These are phyloP conservation scores for Lamellibrachia satsuma DNA, from an alignment of 2,888 invertebrate genomes.

Conservation along the genomic window DNA sequence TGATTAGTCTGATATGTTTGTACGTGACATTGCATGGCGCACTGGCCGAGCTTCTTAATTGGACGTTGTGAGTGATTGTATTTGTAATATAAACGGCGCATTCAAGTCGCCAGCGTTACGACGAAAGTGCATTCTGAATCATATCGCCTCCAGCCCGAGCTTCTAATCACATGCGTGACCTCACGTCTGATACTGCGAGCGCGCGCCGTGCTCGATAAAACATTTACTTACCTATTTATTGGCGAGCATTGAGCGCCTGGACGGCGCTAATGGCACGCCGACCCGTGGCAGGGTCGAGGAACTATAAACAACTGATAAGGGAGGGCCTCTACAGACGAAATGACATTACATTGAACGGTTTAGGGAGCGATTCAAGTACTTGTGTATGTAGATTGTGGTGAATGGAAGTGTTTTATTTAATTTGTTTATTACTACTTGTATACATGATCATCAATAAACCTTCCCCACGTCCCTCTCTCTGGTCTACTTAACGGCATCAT, in stretches of 20 bases:
- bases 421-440: not conserved
- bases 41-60: not conserved
- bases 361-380: not conserved
- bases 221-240: conserved; percentile 13
- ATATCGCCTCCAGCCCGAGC: not conserved
- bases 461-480: not conserved
- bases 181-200: not conserved
- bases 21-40: not conserved
- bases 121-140: not conserved
- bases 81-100: not conserved
- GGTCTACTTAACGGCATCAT: not conserved
- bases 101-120: not conserved
- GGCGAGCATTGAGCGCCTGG: not conserved
- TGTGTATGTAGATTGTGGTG: not conserved
- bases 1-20: not conserved
- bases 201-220: not conserved
- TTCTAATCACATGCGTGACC: not conserved
- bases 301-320: conserved; percentile 10
- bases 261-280: not conserved
- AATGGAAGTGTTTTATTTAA: conserved; percentile 1
- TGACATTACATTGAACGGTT: not conserved
- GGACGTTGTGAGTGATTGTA: not conserved
- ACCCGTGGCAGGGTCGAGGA: not conserved
- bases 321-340: not conserved
- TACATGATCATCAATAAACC: conserved; percentile 8